Conservation (phyloP, 1,140 invertebrate genomes). For the Drosophila truncata region DNA sequence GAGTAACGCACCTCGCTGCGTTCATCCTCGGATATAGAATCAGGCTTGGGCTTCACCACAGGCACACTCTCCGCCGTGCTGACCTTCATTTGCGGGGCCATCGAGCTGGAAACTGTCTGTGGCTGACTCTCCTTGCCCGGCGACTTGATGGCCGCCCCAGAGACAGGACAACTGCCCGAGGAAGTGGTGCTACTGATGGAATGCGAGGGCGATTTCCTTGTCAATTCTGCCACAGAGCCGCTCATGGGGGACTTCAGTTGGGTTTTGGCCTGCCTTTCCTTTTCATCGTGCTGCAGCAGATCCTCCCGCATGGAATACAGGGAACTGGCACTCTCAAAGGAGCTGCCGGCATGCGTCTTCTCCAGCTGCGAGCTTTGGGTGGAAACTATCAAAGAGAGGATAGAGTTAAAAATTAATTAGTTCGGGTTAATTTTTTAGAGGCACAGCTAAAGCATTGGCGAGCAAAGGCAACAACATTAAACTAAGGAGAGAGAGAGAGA, state of each 20-base stretch:
- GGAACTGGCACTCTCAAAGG: constrained; percentile 93
- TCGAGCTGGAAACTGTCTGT: constrained; percentile 54
- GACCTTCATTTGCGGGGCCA: constrained; percentile 47
- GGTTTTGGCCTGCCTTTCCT: constrained; percentile 28
- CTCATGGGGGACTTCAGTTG: constrained; percentile 64
- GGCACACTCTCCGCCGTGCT: constrained; percentile 22
- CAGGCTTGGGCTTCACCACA: constrained; percentile 63
- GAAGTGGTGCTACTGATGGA: constrained; percentile 88
- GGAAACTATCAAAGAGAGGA: constrained; percentile 63
- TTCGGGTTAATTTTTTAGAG: background rate
- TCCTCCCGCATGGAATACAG: constrained; percentile 91
- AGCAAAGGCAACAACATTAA: constrained; percentile 82
- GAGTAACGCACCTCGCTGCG: constrained; percentile 89
- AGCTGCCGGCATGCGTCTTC: constrained; percentile 89
- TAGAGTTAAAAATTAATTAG: background rate
- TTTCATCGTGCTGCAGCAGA: constrained; percentile 85
- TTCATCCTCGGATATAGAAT: constrained; percentile 89
- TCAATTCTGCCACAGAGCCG: constrained; percentile 63
- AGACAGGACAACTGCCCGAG: constrained; percentile 89
- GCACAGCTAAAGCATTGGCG: constrained; percentile 73
- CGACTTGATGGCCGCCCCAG: constrained; percentile 83
- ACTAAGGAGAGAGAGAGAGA: constrained; percentile 53
- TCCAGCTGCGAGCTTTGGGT: constrained; percentile 86
- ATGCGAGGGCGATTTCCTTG: constrained; percentile 80
- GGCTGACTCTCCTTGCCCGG: constrained; percentile 66